These are phyloP conservation scores for Tyto alba DNA, from an alignment of 2,113 vertebrate genomes.

Conservation along the genomic window DNA sequence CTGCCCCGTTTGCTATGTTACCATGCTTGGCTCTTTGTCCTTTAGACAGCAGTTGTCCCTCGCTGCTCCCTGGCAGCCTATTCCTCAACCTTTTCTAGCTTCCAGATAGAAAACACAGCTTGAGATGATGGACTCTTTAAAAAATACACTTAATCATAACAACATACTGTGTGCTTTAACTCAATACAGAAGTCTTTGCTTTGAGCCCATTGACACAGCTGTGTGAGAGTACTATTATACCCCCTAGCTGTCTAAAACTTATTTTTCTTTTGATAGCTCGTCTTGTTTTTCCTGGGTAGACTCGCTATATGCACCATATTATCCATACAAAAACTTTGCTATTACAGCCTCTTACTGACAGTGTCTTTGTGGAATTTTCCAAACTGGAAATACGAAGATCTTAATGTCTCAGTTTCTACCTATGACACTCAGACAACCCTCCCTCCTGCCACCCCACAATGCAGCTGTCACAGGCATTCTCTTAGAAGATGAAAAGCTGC, in stretches of 20 bases:
- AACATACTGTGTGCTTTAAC: not conserved
- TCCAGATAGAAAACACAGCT: slow-evolving; percentile 21
- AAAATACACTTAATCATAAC: slow-evolving; percentile 3
- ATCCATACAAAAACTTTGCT: not conserved
- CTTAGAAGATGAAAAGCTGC: not conserved
- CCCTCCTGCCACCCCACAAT: not conserved
- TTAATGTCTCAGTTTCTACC: not conserved
- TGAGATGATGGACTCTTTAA: not conserved
- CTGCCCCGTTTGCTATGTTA: not conserved
- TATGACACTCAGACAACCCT: not conserved
- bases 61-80: not conserved
- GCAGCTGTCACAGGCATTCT: not conserved
- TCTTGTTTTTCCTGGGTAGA: not conserved
- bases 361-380: not conserved
- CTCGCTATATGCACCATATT: not conserved
- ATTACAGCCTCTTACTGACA: not conserved
- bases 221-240: not conserved
- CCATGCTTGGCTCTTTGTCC: not conserved
- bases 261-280: not conserved
- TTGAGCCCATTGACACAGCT: slow-evolving; percentile 18
- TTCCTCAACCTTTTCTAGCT: not conserved
- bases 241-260: not conserved
- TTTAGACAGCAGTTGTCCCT: not conserved
- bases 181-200: not conserved
- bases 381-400: not conserved